Evolutionary conservation across 2,888 invertebrate species (phyloP).

Genomic region (Theretra japonica): DNA sequence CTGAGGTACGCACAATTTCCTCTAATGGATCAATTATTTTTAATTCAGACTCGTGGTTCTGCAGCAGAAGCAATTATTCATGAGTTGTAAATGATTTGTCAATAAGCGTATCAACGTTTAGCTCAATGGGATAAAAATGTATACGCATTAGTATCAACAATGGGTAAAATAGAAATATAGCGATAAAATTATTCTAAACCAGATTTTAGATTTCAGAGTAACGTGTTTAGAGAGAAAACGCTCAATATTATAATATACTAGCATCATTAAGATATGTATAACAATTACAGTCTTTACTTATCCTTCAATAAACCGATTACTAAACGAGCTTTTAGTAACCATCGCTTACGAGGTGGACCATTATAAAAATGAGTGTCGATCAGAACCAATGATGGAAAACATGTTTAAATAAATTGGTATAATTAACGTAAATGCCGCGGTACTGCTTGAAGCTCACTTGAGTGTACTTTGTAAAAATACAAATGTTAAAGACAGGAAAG

Average conservation of each 20-base stretch:
- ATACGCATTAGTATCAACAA: background rate
- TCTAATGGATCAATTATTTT: background rate
- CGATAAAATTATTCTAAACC: no score
- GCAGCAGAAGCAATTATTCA: background rate
- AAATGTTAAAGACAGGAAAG: background rate
- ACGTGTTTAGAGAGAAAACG: background rate
- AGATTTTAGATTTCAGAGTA: no score
- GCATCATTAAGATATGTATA: slow-evolving; percentile 34
- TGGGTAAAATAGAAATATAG: no score
- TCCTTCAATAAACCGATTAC: slow-evolving; percentile 18
- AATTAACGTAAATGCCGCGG: slow-evolving; percentile 13
- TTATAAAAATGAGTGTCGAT: slow-evolving; percentile 19
- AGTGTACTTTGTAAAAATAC: slow-evolving; percentile 1
- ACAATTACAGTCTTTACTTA: slow-evolving; percentile 8
- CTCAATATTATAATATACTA: background rate
- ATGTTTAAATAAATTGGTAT: slow-evolving; percentile 20
- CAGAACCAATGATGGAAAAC: background rate
- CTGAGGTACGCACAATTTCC: slow-evolving; percentile 31
- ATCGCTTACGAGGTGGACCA: slow-evolving; percentile 11
- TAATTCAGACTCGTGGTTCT: background rate
- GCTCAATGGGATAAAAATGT: background rate
- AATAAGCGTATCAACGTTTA: background rate
- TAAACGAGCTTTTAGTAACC: slow-evolving; percentile 31
- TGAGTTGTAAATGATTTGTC: background rate
- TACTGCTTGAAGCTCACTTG: background rate